Evolutionary conservation across 2,888 invertebrate genomes (phyloP), one percentile per base, ranked within the genome.

Genomic region (Hoplodrina ambigua): DNA sequence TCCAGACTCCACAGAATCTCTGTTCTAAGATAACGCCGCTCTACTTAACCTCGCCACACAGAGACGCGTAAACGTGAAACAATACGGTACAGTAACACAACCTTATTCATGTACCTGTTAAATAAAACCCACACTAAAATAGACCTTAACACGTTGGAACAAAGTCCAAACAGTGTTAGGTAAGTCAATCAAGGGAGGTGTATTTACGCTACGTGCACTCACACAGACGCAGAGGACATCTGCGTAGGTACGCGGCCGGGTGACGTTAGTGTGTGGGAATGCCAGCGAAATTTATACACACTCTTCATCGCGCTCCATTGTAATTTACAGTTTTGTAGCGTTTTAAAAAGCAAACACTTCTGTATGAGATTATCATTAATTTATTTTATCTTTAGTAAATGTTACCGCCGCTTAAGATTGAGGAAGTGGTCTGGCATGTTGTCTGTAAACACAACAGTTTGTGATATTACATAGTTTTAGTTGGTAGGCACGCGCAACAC

Each of bases 41-140:
- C 96, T 95, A 95, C 96, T 96, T 96, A 95, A 95, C 96, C 94
- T 94, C 94, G 91, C 90, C 94, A 94, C 95, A 95, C 94, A 94
- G 92, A 94, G 91, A 92, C 92, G 93, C 93, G 93, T 94, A 94
- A 95, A 94, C 94, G 94, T 94, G 94, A 94, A 95, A 96, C 95
- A 96, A 96, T 96, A 96, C 95, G 95, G 95, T 95, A 95, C 92
- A 94, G 92, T 89, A 90, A 91, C 87, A 92, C 95, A 92, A 92
- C 89, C 89, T 90, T 93, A 91, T 86, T 85, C 85, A 84, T 90
- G 89, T 90, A 88, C 85, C 80, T 85, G 72, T 79, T 72, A 70
- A 73, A 80, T 80, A 83, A 76, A 80, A 78, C 61, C 68, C 71
- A 69, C 46, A 53, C 83, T 64, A 83, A 78, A 82, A 73, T 84